Percentiles rank a stretch among this genome's conserved stretches.
Conservation (phyloP, 2,888 invertebrate species). For the Calameuta filiformis region DNA sequence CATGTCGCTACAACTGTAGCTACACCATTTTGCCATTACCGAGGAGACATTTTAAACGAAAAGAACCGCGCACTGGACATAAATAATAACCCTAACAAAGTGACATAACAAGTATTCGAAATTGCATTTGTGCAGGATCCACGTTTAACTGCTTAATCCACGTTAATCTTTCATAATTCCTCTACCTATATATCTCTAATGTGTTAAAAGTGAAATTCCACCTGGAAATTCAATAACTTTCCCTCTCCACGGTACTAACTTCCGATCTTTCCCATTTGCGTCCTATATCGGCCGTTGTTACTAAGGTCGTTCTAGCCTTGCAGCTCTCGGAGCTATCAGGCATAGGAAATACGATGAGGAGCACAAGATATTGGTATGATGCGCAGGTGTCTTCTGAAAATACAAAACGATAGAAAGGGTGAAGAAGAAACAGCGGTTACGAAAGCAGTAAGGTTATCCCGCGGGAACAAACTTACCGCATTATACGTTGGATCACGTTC, state of each 20-base stretch:
- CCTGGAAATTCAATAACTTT: background rate
- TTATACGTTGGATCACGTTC: conserved; percentile 44
- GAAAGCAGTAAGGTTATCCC: conserved; percentile 40
- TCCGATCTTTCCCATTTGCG: background rate
- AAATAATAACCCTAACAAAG: background rate
- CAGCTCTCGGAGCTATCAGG: background rate
- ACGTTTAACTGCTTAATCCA: background rate
- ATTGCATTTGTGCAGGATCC: background rate
- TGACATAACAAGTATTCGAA: background rate
- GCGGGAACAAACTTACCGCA: conserved; percentile 43
- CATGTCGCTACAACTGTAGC: background rate
- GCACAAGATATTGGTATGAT: background rate
- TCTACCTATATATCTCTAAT: background rate
- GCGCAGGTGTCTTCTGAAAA: background rate
- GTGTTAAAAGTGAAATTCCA: background rate
- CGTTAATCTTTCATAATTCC: background rate
- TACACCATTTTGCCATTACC: background rate
- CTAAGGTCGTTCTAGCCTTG: background rate
- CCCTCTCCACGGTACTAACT: background rate
- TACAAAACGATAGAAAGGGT: conserved; percentile 18
- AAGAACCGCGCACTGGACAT: background rate
- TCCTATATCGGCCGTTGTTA: background rate
- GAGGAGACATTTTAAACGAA: background rate
- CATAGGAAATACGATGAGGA: background rate
- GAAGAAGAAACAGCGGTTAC: background rate